Evolutionary conservation across 2,888 invertebrate genomes (phyloP), one percentile per base, ranked within the genome.

Genomic region (Drosophila kuntzei): DNA sequence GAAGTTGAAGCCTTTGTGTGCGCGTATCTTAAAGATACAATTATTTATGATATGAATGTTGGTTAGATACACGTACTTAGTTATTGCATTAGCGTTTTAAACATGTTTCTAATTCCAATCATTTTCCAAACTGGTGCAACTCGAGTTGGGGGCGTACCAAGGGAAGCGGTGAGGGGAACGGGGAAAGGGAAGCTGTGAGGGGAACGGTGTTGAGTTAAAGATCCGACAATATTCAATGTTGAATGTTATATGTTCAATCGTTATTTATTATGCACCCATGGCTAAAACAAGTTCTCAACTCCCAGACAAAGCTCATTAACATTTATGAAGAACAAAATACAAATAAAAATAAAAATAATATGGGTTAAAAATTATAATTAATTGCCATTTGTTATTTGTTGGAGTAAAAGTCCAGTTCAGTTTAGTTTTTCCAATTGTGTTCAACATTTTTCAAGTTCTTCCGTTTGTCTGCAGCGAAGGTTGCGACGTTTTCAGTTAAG

Each of bases 281-380:
- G 34, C 29, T 32, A 36, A 65, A 76, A 80, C 76, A 47, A 47
- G 80, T 61, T 76, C 67, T 58, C 22, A 25, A 46, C 44, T 5
- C 44, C 18, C 16, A 37, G 11, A n/a, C 43, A 55, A 11, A 39
- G 34, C 71, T 76, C 71, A 72, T 72, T 70, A 72, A 55, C 55
- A 67, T 51, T 39, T 46, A 61, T 51, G 43, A 25, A 29, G 7
- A 9, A 37, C 6, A 8, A 1, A 27, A 27, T 22, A 3, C 22
- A 22, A 25, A 25, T 14, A 20, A n/a, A 51, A 32, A 25, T 5
- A 20, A 16, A 54, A 18, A 32, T 34, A 51, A 70, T 57, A 70
- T 64, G 55, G 72, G 58, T 53, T 69, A 43, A 67, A 67, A 74
- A 50, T 54, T 59, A 59, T 87, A 85, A 87, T 85, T 87, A 87